Percentiles rank a stretch among this genome's conserved stretches.
phyloP scores from a whole-genome alignment of 2,113 vertebrate genomes.

The Xiphorhynchus elegans region DNA sequence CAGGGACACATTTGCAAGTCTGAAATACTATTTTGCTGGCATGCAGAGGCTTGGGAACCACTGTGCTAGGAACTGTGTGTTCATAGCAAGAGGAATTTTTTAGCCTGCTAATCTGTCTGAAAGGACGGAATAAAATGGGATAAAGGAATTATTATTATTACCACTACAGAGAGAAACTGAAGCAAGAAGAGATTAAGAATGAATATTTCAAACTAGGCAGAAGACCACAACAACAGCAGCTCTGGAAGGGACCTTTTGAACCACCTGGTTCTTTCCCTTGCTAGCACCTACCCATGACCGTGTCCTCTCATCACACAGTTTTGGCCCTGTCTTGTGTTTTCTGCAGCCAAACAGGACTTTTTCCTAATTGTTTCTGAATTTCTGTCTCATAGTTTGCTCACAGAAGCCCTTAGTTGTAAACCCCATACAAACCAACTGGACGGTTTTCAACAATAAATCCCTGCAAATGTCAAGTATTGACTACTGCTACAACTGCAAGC shows the following conservation, averaged over 20 bases:
- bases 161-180: background rate
- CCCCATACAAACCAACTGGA: background rate
- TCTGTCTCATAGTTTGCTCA: background rate
- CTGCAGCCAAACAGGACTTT: background rate
- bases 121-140: background rate
- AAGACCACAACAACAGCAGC: background rate
- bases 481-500: background rate
- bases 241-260: background rate
- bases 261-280: background rate
- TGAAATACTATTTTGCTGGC: background rate
- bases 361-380: background rate
- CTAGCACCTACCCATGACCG: rapidly evolving
- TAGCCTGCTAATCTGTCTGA: background rate
- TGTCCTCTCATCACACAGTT: background rate
- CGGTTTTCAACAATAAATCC: background rate
- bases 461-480: background rate
- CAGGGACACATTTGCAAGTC: background rate
- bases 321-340: background rate
- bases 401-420: background rate
- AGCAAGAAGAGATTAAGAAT: background rate
- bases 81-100: background rate
- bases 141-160: background rate
- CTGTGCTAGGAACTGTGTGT: background rate
- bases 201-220: background rate
- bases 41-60: background rate